Evolutionary conservation across 2,888 invertebrate species (phyloP).

Genomic region (Incurvaria masculella): DNA sequence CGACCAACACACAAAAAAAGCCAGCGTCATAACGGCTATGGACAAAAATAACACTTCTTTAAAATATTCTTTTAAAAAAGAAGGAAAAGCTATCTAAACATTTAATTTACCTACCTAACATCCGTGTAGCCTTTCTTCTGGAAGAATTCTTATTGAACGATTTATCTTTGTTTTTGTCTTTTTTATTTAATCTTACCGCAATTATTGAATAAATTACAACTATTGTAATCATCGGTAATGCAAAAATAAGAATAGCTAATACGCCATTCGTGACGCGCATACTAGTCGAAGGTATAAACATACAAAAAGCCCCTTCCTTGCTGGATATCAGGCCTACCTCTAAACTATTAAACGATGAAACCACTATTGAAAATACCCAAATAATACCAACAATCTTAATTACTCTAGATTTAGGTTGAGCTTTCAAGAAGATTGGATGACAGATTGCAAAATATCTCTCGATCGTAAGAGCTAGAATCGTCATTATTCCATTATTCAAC

Average conservation of each 20-base stretch:
- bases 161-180: background rate
- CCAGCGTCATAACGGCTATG: background rate
- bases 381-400: conserved; percentile 26
- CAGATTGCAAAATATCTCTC: conserved; percentile 34
- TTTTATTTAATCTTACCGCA: background rate
- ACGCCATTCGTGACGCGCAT: background rate
- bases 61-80: too few species aligned
- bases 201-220: background rate
- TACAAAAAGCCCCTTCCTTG: background rate
- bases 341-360: background rate
- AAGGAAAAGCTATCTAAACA: conserved; percentile 11
- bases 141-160: background rate
- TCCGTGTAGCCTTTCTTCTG: background rate
- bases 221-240: background rate
- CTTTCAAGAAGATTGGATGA: conserved; percentile 26
- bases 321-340: background rate
- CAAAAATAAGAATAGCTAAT: background rate
- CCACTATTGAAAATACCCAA: conserved; percentile 17
- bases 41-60: background rate
- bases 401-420: conserved; percentile 26
- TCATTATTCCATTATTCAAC: conserved; percentile 32
- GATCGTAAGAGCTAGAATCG: conserved; percentile 31
- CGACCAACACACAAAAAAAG: background rate
- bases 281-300: background rate
- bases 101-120: background rate